phyloP scores from a whole-genome alignment of 2,113 vertebrate genomes.

The Macroglossus sobrinus region DNA sequence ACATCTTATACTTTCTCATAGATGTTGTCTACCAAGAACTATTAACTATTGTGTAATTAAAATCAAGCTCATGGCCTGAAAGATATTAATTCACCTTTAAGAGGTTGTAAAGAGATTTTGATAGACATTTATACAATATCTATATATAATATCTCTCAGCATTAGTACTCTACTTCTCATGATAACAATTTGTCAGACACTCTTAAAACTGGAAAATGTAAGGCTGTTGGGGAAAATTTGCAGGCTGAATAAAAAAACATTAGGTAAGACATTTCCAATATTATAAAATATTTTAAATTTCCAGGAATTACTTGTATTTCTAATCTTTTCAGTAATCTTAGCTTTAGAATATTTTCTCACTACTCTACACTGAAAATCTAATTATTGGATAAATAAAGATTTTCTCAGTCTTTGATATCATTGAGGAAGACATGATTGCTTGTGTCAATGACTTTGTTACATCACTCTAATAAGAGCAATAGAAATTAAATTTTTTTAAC shows the following conservation, averaged over 20 bases:
- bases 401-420: background rate
- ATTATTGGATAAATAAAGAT: background rate
- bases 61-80: background rate
- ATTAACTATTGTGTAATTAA: background rate
- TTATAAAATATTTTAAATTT: constrained; percentile 6
- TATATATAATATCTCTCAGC: background rate
- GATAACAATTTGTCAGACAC: background rate
- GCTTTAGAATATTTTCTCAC: background rate
- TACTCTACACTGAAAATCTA: background rate
- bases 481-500: background rate
- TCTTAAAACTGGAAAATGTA: background rate
- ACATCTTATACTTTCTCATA: background rate
- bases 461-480: background rate
- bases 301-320: background rate
- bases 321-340: background rate
- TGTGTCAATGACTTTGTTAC: background rate
- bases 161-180: background rate
- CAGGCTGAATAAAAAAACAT: background rate
- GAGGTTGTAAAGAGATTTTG: background rate
- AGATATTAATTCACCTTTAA: background rate
- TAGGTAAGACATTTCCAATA: background rate
- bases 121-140: background rate
- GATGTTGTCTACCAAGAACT: background rate
- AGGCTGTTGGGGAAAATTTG: background rate
- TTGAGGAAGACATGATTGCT: background rate